These are phyloP conservation scores for Plectrocnemia conspersa DNA, from an alignment of 1,140 invertebrate species.

Conservation along the genomic window DNA sequence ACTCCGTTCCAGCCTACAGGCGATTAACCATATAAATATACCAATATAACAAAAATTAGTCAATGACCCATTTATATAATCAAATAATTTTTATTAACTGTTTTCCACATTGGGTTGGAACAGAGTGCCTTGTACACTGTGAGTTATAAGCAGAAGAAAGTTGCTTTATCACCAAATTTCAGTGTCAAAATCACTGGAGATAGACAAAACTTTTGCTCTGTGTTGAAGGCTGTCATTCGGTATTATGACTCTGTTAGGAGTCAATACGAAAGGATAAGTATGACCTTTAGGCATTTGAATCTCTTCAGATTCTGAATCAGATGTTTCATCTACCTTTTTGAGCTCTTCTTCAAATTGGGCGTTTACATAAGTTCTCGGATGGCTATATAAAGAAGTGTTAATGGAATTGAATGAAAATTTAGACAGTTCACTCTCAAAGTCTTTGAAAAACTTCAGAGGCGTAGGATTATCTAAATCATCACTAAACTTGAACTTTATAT, in stretches of 20 bases:
- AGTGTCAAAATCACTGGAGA: constrained; percentile 60
- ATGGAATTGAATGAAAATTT: constrained; percentile 47
- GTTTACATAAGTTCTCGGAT: constrained; percentile 27
- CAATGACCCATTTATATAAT: too few relatives aligned
- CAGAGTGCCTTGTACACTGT: constrained; percentile 19
- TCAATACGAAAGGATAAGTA: constrained; percentile 43
- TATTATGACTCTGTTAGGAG: constrained; percentile 53
- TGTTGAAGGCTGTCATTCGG: constrained; percentile 52
- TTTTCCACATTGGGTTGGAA: too few relatives aligned
- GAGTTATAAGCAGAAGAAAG: constrained; percentile 34
- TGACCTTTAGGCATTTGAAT: constrained; percentile 38
- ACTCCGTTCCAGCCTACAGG: too few relatives aligned
- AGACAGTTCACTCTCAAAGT: constrained; percentile 44
- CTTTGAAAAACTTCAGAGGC: constrained; percentile 12
- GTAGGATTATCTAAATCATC: constrained; percentile 26
- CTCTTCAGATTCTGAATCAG: constrained; percentile 50
- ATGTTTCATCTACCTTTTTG: constrained; percentile 20
- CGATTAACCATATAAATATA: too few relatives aligned
- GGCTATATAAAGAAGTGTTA: constrained; percentile 41
- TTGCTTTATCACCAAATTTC: constrained; percentile 64
- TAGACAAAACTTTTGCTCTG: constrained; percentile 51
- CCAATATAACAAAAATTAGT: too few relatives aligned
- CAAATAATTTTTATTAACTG: too few relatives aligned
- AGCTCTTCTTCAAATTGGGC: constrained; percentile 35
- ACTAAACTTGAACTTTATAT: constrained; percentile 32